Percentiles rank a stretch among this genome's conserved stretches.
phyloP scores from a whole-genome alignment of 2,888 invertebrate genomes.

The Podotricha telesiphe region DNA sequence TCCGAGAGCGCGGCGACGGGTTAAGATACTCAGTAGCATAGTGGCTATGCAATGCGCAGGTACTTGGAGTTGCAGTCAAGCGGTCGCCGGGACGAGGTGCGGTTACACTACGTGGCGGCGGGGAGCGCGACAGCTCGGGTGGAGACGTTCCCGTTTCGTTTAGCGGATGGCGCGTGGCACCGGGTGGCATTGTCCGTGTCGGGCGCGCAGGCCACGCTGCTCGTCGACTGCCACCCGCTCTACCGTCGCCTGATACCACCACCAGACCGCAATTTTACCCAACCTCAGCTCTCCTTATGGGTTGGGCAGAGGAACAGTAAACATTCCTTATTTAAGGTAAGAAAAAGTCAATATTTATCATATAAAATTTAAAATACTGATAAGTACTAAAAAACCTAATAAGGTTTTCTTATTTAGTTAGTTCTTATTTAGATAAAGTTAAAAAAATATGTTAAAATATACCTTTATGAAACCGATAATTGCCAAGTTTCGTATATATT shows the following conservation, averaged over 20 bases:
- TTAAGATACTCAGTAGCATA: slow-evolving; percentile 47
- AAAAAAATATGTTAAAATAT: not conserved
- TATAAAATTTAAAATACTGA: too few relatives aligned
- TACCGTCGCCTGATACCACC: slow-evolving; percentile 91
- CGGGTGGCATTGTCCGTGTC: slow-evolving; percentile 92
- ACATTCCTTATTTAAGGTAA: slow-evolving; percentile 94
- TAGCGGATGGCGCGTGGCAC: slow-evolving; percentile 95
- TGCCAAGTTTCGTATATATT: slow-evolving; percentile 31
- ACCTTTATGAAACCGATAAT: too few relatives aligned
- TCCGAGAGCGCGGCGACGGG: slow-evolving; percentile 53
- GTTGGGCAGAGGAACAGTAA: slow-evolving; percentile 93
- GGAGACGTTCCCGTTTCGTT: slow-evolving; percentile 93
- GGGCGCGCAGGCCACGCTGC: slow-evolving; percentile 91
- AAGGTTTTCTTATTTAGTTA: too few relatives aligned
- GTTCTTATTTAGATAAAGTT: too few relatives aligned
- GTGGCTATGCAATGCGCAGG: slow-evolving; percentile 80
- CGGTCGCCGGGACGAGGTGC: slow-evolving; percentile 93
- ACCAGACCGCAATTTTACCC: slow-evolving; percentile 90
- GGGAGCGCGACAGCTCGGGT: slow-evolving; percentile 86
- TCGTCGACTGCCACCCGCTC: slow-evolving; percentile 93
- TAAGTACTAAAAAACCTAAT: too few relatives aligned
- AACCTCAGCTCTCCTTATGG: slow-evolving; percentile 90
- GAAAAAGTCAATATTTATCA: not conserved
- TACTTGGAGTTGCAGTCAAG: slow-evolving; percentile 96
- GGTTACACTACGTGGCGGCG: slow-evolving; percentile 90